These are phyloP conservation scores for Formica aserva DNA, from an alignment of 2,888 invertebrate genomes.

Conservation along the genomic window DNA sequence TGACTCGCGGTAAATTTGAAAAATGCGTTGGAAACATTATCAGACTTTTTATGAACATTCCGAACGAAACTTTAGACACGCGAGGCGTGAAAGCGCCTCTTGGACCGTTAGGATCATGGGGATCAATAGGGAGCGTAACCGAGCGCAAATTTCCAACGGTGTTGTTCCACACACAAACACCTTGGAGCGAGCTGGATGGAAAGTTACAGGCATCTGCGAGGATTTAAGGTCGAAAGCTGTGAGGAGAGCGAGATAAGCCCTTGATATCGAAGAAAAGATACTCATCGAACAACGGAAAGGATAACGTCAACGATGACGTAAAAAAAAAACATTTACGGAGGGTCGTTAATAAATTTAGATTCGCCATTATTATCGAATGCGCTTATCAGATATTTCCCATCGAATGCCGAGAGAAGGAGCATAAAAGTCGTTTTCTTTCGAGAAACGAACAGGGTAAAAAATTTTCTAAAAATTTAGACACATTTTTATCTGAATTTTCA, in stretches of 20 bases:
- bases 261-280: conserved; percentile 25
- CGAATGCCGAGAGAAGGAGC: not conserved
- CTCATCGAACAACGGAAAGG: conserved; percentile 7
- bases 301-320: not conserved
- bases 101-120: conserved; percentile 14
- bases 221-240: conserved; percentile 16
- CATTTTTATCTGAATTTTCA: too few species aligned
- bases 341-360: conserved; percentile 25
- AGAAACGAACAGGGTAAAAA: not conserved
- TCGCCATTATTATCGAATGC: not conserved
- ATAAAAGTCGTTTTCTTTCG: not conserved
- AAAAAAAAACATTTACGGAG: not conserved
- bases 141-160: conserved; percentile 4
- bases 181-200: not conserved
- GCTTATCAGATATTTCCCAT: not conserved
- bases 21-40: not conserved
- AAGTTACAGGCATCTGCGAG: conserved; percentile 37
- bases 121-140: conserved; percentile 33
- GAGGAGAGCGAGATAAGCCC: conserved; percentile 17
- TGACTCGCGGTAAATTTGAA: not conserved
- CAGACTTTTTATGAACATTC: conserved; percentile 27
- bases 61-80: conserved; percentile 19
- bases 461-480: too few species aligned
- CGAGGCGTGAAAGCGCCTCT: not conserved
- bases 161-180: conserved; percentile 37